Evolutionary conservation across 2,797 vertebrate genomes (phyloP).

Genomic region (Heterohyrax brucei): DNA sequence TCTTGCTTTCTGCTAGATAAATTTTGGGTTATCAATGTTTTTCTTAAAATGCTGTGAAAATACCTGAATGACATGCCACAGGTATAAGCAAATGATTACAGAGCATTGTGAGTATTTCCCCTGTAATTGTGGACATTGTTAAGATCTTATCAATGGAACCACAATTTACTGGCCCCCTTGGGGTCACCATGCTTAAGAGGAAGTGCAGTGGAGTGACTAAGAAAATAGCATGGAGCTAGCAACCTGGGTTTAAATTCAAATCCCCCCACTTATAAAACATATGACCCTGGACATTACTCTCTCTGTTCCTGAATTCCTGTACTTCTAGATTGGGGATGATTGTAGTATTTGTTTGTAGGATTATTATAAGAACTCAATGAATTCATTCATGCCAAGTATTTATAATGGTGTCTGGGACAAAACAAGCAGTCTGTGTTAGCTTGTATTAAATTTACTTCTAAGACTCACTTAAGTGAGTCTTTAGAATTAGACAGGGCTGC

Average conservation of each 20-base stretch:
- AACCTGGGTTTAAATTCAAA: background rate
- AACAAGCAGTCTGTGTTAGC: background rate
- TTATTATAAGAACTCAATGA: background rate
- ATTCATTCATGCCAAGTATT: background rate
- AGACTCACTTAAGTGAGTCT: background rate
- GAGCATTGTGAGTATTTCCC: background rate
- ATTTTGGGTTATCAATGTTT: constrained; percentile 10
- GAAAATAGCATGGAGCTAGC: background rate
- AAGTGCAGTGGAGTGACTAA: background rate
- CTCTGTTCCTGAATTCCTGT: constrained; percentile 17
- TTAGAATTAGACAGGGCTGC: background rate
- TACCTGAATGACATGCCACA: background rate
- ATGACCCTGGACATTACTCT: background rate
- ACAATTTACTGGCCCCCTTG: background rate
- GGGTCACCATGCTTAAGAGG: background rate
- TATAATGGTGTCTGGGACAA: background rate
- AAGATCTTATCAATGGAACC: background rate
- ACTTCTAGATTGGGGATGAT: background rate
- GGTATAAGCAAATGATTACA: background rate
- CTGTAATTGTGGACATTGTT: background rate
- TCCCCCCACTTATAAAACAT: background rate
- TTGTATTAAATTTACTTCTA: background rate
- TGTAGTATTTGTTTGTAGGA: background rate
- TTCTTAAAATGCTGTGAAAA: constrained; percentile 24
- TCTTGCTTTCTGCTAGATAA: background rate